Conservation (phyloP, 1,140 invertebrate species). For the Sinella curviseta region DNA sequence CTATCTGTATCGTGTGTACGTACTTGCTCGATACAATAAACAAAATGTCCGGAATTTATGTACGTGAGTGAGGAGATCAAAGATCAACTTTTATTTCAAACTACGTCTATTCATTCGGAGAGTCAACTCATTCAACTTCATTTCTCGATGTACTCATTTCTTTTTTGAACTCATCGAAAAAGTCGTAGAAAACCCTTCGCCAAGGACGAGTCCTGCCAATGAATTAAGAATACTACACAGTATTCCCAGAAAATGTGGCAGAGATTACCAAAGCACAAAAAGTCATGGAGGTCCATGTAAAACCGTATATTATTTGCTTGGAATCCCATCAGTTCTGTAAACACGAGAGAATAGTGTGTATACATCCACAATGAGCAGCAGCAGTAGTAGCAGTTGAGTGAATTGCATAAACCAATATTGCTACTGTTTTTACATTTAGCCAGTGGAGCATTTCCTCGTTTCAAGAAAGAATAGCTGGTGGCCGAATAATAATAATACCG, state of each 20-base stretch:
- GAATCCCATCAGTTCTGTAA: constrained; percentile 7
- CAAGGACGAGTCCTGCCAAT: too few species aligned
- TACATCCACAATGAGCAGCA: too few species aligned
- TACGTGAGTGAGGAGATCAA: background rate
- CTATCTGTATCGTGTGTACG: too few species aligned
- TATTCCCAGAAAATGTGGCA: too few species aligned
- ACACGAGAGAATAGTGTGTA: background rate
- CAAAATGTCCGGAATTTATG: background rate
- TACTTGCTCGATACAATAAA: background rate
- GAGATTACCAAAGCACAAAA: too few species aligned
- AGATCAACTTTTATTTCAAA: constrained; percentile 1
- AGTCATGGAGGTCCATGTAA: too few species aligned
- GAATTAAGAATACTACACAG: background rate
- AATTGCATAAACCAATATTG: background rate
- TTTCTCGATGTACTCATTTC: background rate
- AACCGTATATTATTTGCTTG: background rate
- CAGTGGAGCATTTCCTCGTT: background rate
- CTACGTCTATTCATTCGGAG: background rate
- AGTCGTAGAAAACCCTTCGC: background rate
- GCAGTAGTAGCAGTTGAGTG: background rate
- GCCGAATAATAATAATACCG: background rate
- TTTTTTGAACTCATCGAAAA: constrained; percentile 1
- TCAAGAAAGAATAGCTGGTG: background rate
- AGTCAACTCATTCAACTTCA: background rate
- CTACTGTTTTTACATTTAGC: background rate